Evolutionary conservation across 2,113 vertebrate species (phyloP).

Genomic region (Pimephales promelas): DNA sequence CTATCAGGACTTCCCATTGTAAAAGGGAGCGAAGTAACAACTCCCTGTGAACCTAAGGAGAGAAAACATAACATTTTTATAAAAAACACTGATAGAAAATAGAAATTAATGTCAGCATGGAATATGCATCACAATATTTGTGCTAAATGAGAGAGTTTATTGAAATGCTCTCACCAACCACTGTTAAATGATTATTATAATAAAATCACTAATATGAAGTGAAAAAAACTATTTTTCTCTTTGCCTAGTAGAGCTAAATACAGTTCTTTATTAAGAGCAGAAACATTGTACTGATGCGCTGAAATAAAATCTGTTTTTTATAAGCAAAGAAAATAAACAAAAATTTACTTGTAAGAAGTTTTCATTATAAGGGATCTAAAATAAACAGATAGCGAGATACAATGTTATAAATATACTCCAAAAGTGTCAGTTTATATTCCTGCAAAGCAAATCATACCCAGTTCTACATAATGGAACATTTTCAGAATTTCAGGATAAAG

Average conservation of each 20-base stretch:
- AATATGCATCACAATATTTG: background rate
- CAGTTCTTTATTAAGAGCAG: background rate
- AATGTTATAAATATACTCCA: slow-evolving; percentile 14
- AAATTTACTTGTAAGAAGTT: slow-evolving; percentile 4
- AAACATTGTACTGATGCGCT: background rate
- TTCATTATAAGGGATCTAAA: slow-evolving; percentile 9
- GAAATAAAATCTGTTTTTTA: slow-evolving; percentile 2
- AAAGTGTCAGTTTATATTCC: slow-evolving; percentile 20
- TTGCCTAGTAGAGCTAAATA: background rate
- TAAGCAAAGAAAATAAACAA: background rate
- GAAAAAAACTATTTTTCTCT: background rate
- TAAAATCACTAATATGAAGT: slow-evolving; percentile 1
- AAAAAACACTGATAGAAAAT: background rate
- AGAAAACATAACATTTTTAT: slow-evolving; percentile 30
- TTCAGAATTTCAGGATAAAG: slow-evolving; percentile 59
- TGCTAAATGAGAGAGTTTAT: background rate
- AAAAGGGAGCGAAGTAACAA: slow-evolving; percentile 59
- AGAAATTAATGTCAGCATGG: background rate
- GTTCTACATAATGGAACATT: too few species aligned
- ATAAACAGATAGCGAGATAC: background rate
- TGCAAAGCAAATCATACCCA: background rate
- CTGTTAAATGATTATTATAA: slow-evolving; percentile 5
- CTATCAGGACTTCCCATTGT: slow-evolving; percentile 73
- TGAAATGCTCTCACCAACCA: background rate
- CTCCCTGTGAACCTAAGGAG: slow-evolving; percentile 66